Conservation (phyloP, 2,797 vertebrate genomes). For the Chloroceryle amazona region DNA sequence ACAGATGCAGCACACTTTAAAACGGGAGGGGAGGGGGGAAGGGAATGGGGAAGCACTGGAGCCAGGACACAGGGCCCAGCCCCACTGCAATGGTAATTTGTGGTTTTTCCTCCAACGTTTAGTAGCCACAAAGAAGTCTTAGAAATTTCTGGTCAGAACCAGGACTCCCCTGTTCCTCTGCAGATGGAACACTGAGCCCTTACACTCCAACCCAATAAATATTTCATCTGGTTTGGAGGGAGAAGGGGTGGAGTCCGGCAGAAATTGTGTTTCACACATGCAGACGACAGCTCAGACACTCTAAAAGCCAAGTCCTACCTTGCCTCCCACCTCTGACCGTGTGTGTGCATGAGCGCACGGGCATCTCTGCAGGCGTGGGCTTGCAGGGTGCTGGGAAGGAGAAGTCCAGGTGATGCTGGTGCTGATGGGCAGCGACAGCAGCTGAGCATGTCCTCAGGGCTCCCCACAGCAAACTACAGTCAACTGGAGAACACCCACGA, state of each 20-base stretch:
- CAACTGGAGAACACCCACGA: background rate
- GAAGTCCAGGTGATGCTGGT: background rate
- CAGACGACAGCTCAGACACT: slow-evolving; percentile 24
- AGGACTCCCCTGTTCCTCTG: slow-evolving; percentile 85
- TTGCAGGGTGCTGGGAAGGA: accelerated
- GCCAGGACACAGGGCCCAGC: slow-evolving; percentile 82
- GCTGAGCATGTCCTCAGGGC: accelerated
- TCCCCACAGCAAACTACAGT: background rate
- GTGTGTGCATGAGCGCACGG: accelerated
- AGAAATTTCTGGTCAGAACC: slow-evolving; percentile 85
- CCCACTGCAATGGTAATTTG: slow-evolving; percentile 92
- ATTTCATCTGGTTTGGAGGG: slow-evolving; percentile 84
- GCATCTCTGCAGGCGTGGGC: background rate
- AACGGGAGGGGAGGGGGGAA: slow-evolving; percentile 61
- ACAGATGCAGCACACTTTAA: slow-evolving; percentile 86
- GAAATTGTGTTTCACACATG: slow-evolving; percentile 40
- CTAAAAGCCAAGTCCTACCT: slow-evolving; percentile 15
- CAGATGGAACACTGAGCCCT: slow-evolving; percentile 83
- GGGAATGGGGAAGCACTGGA: slow-evolving; percentile 61
- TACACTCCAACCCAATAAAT: slow-evolving; percentile 84
- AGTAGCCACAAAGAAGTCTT: slow-evolving; percentile 91
- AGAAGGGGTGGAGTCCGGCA: slow-evolving; percentile 52
- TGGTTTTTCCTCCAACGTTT: slow-evolving; percentile 90
- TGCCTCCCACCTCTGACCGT: background rate
- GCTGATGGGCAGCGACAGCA: accelerated